A percentile compares a stretch with the other conserved stretches of the same genome.
phyloP scores from a whole-genome alignment of 1,140 invertebrate genomes.

The Latrodectus geometricus region DNA sequence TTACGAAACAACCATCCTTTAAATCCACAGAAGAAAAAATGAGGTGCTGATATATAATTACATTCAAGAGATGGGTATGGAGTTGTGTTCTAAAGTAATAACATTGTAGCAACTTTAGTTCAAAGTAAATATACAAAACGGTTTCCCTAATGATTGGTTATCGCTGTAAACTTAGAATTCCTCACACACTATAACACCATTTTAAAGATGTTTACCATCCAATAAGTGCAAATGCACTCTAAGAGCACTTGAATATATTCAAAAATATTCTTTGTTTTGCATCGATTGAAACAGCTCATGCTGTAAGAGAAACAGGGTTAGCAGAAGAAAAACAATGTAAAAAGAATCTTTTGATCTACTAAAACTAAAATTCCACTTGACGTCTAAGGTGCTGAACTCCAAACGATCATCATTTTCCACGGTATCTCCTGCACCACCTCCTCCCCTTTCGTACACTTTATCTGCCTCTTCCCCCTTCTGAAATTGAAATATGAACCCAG shows the following conservation, averaged over 20 bases:
- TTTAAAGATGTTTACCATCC: background rate
- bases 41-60: too few species aligned
- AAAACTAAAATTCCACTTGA: conserved; percentile 14
- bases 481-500: conserved; percentile 31
- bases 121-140: too few species aligned
- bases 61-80: too few species aligned
- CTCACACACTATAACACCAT: conserved; percentile 4
- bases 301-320: too few species aligned
- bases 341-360: conserved; percentile 4
- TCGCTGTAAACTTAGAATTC: too few species aligned
- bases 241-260: too few species aligned
- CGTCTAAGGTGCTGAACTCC: conserved; percentile 36
- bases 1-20: too few species aligned
- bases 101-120: too few species aligned
- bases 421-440: background rate
- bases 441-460: background rate
- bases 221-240: background rate
- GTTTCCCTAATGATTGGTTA: too few species aligned
- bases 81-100: too few species aligned
- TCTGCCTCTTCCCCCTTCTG: conserved; percentile 4
- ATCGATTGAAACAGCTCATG: background rate
- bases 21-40: too few species aligned
- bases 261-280: background rate
- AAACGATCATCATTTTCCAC: conserved; percentile 35
- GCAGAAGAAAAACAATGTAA: background rate